Conservation (phyloP, 2,797 vertebrate species). For the Liparis tanakae region DNA sequence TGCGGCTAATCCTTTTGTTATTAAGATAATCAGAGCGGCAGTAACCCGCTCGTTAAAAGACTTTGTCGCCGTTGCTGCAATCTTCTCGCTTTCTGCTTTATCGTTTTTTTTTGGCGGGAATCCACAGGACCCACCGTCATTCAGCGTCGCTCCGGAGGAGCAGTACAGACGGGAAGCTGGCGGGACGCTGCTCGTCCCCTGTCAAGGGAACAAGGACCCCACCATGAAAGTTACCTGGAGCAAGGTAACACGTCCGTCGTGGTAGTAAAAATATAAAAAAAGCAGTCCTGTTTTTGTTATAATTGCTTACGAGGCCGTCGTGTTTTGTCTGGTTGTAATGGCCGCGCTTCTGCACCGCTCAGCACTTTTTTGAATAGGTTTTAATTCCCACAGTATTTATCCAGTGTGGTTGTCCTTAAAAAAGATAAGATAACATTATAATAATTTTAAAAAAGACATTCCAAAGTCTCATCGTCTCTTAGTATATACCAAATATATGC, state of each 20-base stretch:
- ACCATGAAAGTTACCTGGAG: conserved; percentile 85
- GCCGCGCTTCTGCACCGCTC: neutral
- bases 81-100: conserved; percentile 53
- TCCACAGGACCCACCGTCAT: conserved; percentile 89
- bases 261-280: neutral
- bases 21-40: conserved; percentile 71
- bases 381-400: neutral
- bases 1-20: conserved; percentile 77
- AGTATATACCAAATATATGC: neutral
- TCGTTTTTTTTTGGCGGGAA: conserved; percentile 34
- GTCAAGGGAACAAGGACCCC: conserved; percentile 82
- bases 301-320: neutral
- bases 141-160: conserved; percentile 85
- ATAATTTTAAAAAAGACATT: neutral
- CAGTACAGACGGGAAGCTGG: conserved; percentile 90
- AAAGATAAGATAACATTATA: neutral
- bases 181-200: conserved; percentile 87
- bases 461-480: neutral
- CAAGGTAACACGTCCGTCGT: conserved; percentile 83
- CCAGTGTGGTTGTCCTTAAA: neutral
- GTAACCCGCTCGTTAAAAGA: conserved; percentile 69
- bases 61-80: conserved; percentile 55
- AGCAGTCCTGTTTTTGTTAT: conserved; percentile 1
- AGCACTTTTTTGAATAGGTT: neutral
- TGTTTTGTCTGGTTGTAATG: neutral